Evolutionary conservation across 2,888 invertebrate species (phyloP).

Genomic region (Mesorhabditis belari): DNA sequence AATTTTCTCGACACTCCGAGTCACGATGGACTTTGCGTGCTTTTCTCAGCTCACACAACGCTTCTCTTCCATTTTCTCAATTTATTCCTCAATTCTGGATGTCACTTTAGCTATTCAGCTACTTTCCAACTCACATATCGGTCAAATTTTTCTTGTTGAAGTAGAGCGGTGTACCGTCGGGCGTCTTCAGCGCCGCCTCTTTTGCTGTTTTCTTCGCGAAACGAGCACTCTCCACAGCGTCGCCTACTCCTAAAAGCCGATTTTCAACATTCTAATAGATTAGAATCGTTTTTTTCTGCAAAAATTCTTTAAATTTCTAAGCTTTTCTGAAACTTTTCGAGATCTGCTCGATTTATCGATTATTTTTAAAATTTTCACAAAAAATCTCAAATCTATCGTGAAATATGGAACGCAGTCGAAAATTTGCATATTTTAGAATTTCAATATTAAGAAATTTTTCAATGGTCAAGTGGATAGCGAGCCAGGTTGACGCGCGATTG

Average conservation of each 20-base stretch:
- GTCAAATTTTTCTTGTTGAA: conserved; percentile 39
- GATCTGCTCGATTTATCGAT: too few species aligned
- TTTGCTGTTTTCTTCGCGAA: neutral
- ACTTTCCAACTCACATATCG: conserved; percentile 12
- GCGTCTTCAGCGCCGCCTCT: conserved; percentile 8
- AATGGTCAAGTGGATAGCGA: neutral
- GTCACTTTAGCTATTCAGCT: too few species aligned
- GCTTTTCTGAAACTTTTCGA: too few species aligned
- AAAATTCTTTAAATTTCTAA: too few species aligned
- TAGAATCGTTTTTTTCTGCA: too few species aligned
- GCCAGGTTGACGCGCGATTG: neutral
- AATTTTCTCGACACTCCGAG: too few species aligned
- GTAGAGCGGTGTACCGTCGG: conserved; percentile 32
- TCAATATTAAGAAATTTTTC: neutral
- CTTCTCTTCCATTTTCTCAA: conserved; percentile 12
- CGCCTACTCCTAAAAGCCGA: conserved; percentile 18
- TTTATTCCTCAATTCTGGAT: too few species aligned
- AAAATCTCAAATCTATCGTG: too few species aligned
- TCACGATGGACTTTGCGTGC: too few species aligned
- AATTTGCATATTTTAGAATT: too few species aligned
- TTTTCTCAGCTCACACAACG: conserved; percentile 13
- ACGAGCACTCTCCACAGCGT: conserved; percentile 11
- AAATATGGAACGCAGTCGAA: too few species aligned
- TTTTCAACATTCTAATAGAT: neutral
- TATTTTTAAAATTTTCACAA: too few species aligned